Conservation (phyloP, 2,113 vertebrate genomes). For the Grantiella picta region DNA sequence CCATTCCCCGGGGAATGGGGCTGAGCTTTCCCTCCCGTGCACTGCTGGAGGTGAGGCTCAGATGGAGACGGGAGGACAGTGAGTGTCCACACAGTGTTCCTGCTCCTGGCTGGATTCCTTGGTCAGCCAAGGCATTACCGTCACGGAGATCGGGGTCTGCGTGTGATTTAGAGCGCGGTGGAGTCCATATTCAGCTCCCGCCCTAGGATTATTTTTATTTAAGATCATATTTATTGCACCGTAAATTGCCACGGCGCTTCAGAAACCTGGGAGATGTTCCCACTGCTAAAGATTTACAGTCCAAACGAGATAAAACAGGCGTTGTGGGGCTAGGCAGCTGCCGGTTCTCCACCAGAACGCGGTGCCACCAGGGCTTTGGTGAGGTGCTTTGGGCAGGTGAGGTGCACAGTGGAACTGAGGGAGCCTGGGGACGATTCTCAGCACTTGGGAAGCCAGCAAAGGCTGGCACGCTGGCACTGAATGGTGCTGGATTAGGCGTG, state of each 20-base stretch:
- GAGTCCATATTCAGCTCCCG: neutral
- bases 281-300: neutral
- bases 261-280: neutral
- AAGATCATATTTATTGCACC: neutral
- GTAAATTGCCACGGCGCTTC: neutral
- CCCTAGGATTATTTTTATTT: neutral
- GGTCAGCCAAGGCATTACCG: neutral
- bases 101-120: neutral
- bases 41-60: neutral
- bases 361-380: neutral
- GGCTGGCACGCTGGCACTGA: fast-evolving
- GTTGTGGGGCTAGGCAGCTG: fast-evolving
- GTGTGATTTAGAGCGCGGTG: neutral
- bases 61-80: neutral
- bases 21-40: neutral
- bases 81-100: neutral
- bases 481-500: fast-evolving
- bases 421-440: too few relatives aligned
- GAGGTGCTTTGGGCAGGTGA: neutral
- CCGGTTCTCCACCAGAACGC: fast-evolving
- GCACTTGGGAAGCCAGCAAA: neutral
- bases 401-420: neutral
- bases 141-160: neutral
- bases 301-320: neutral
- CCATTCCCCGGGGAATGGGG: neutral